Conservation (phyloP, 2,888 invertebrate species). For the Ennomos fuscantarius region DNA sequence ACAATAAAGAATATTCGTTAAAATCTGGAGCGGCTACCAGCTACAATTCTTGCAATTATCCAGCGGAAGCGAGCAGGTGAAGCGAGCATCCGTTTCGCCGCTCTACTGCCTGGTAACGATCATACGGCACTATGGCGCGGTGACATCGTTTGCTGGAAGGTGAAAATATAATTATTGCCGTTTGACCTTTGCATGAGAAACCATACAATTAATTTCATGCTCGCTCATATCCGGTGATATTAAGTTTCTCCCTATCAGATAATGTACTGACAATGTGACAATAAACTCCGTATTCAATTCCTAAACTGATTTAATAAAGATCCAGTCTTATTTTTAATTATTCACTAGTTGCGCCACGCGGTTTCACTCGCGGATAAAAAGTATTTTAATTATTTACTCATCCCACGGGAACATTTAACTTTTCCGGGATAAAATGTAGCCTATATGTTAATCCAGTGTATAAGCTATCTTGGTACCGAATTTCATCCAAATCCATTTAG, state of each 20-base stretch:
- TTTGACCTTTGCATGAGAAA: conserved; percentile 34
- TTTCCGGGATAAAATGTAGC: too few relatives aligned
- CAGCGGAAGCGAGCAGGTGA: conserved; percentile 76
- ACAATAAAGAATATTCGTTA: conserved; percentile 33
- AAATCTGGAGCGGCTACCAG: conserved; percentile 41
- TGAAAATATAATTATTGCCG: conserved; percentile 37
- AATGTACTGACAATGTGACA: conserved; percentile 35
- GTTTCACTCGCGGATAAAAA: too few relatives aligned
- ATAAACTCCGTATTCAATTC: conserved; percentile 9
- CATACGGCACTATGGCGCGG: conserved; percentile 42
- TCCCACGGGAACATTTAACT: too few relatives aligned
- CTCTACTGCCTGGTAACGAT: conserved; percentile 46
- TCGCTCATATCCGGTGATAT: conserved; percentile 27
- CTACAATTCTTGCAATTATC: conserved; percentile 71
- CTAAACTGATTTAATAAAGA: conserved; percentile 6
- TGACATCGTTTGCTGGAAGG: conserved; percentile 51
- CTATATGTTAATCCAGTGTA: too few relatives aligned
- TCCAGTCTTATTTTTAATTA: conserved; percentile 8
- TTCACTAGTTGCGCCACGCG: too few relatives aligned
- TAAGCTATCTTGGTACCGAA: too few relatives aligned
- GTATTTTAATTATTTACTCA: too few relatives aligned
- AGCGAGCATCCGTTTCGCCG: conserved; percentile 74
- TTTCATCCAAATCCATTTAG: too few relatives aligned
- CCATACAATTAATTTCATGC: conserved; percentile 25
- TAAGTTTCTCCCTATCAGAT: conserved; percentile 34